Conservation (phyloP, 2,888 invertebrate genomes). For the Euzophera pinguis region DNA sequence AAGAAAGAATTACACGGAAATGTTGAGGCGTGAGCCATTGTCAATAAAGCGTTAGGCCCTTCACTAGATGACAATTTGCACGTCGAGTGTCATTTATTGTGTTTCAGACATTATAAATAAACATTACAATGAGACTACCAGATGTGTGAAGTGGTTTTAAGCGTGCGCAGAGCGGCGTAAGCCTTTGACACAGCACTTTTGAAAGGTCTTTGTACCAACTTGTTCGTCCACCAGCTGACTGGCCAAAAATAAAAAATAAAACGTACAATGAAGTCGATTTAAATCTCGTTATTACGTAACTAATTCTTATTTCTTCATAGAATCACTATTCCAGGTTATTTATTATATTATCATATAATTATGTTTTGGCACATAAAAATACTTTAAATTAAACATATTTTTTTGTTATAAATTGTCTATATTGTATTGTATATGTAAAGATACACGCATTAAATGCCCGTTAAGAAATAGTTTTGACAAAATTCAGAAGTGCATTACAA, state of each 20-base stretch:
- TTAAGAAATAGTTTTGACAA: no score
- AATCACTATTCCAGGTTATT: background rate
- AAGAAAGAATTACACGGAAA: conserved; percentile 74
- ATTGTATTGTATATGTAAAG: no score
- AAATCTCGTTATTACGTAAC: background rate
- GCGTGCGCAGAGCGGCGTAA: conserved; percentile 37
- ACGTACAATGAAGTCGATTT: conserved; percentile 11
- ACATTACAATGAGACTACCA: conserved; percentile 63
- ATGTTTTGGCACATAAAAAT: no score
- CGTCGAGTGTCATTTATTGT: conserved; percentile 61
- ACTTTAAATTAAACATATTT: no score
- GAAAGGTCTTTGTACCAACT: conserved; percentile 27
- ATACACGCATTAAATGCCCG: no score
- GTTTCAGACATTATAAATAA: conserved; percentile 64
- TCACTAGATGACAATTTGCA: conserved; percentile 74
- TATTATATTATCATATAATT: background rate
- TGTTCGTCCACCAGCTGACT: conserved; percentile 35
- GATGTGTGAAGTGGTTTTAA: conserved; percentile 50
- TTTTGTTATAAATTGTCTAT: no score
- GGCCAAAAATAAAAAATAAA: conserved; percentile 19
- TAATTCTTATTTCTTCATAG: background rate
- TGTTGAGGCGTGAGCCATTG: conserved; percentile 69
- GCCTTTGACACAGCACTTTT: conserved; percentile 36
- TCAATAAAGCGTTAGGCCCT: conserved; percentile 37
- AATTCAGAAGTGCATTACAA: conserved; percentile 34